Base-by-base conservation (phyloP, 2,888 invertebrate genomes). In the Dicyrtoma fusca region DNA sequence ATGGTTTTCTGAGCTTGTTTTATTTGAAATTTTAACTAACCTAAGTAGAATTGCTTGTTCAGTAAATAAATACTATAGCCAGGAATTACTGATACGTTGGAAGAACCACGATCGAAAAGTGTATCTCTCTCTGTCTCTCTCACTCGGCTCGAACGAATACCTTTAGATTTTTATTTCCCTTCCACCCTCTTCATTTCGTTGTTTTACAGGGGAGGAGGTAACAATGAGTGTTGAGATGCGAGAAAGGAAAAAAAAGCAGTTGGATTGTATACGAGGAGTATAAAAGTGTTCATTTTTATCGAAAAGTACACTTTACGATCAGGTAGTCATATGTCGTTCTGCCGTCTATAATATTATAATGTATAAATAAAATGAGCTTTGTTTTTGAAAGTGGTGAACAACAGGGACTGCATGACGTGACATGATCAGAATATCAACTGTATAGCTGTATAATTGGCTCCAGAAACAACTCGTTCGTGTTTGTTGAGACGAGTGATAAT, bases 11-110 rank as follows among this genome's bases (percentile, higher is more conserved):
- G 19, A 34, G 34, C 47, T 19, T 19, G 45, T 47, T 34, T 65
- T 42, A 14, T 57, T 21, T n/a, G 14, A 57, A 34, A 42, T 66
- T 66, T 66, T 49, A 42, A 26, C 53, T 66, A 66, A 55, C 53
- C 51, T 65, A 65, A 66, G 66, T 66, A 66, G 42, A 55, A 66
- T 66, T 55, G 53, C 66, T 66, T 66, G 66, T 66, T 53, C 53
- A 19, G 44, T 63, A 63, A 42, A 65, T 63, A 65, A 65, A 49
- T 66, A 53, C 34, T 53, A 66, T 66, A 34, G 34, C 8, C 25
- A 23, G 26, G 57, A 26, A 25, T 57, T 57, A 57, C 34, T 34
- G 8, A 34, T 34, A 34, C 34, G n/a, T n/a, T n/a, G n/a, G 34
- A 34, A 34, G 8, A 34, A 34, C 34, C 8, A 34, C 34, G 3